phyloP scores from a whole-genome alignment of 2,797 vertebrate genomes.

The Enteromius thamalakanensis region DNA sequence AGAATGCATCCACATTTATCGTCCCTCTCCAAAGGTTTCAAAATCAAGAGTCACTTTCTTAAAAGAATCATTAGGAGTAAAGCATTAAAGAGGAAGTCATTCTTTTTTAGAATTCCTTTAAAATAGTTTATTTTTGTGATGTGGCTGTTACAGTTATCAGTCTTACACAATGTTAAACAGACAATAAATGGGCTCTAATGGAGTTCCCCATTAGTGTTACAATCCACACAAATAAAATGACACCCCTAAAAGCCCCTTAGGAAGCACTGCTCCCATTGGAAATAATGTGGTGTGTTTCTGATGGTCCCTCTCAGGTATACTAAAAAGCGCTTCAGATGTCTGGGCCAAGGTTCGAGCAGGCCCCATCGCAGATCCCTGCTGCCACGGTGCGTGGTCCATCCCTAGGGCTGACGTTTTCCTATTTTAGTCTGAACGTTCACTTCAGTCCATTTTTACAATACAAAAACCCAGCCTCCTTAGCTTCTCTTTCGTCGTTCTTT shows the following conservation, averaged over 20 bases:
- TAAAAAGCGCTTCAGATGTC: conserved; percentile 76
- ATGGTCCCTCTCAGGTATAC: conserved; percentile 71
- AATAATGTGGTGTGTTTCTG: conserved; percentile 61
- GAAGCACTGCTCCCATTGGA: conserved; percentile 26
- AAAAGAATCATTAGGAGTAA: not conserved
- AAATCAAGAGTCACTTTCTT: not conserved
- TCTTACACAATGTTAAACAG: not conserved
- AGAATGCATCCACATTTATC: not conserved
- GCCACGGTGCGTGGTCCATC: conserved; percentile 76
- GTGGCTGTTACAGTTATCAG: not conserved
- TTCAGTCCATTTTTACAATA: conserved; percentile 31
- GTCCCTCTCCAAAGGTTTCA: not conserved
- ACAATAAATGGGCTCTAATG: not conserved
- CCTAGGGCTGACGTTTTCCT: conserved; percentile 43
- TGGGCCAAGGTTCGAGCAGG: conserved; percentile 67
- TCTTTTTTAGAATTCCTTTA: not conserved
- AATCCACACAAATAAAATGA: not conserved
- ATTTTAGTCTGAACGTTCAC: conserved; percentile 44
- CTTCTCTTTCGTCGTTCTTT: conserved; percentile 3
- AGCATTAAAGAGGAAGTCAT: not conserved
- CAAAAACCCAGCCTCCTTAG: conserved; percentile 13
- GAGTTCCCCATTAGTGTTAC: not conserved
- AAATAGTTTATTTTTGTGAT: not conserved
- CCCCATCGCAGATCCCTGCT: conserved; percentile 72
- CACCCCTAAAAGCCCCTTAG: not conserved